These are phyloP conservation scores for Zonotrichia albicollis DNA, from an alignment of 2,797 vertebrate genomes.

Conservation along the genomic window DNA sequence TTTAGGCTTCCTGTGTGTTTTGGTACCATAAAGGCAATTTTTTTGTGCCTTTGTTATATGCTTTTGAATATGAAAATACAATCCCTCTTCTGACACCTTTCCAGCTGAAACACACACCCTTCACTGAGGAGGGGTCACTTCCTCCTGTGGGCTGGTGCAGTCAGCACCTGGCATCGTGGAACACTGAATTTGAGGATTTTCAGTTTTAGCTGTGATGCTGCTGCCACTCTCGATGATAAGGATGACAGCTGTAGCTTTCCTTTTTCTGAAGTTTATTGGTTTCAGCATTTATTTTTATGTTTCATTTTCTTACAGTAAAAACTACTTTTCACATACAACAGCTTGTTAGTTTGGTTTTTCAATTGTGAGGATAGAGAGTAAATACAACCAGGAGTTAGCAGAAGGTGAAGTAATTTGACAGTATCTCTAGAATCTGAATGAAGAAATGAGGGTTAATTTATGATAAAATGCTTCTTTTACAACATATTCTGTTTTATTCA, in stretches of 20 bases:
- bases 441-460: slow-evolving; percentile 50
- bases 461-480: slow-evolving; percentile 36
- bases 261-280: slow-evolving; percentile 8
- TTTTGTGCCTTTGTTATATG: neutral
- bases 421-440: neutral
- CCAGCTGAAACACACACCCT: neutral
- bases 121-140: neutral
- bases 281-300: slow-evolving; percentile 19
- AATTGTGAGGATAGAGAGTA: neutral
- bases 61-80: neutral
- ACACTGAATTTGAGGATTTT: neutral
- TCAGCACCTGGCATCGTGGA: neutral
- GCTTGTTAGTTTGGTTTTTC: neutral
- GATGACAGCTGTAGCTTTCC: slow-evolving; percentile 22
- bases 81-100: neutral
- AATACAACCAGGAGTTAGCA: neutral
- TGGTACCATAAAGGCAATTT: neutral
- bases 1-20: neutral
- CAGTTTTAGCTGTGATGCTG: neutral
- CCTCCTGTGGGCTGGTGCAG: neutral
- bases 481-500: slow-evolving; percentile 22
- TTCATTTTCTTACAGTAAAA: slow-evolving; percentile 18
- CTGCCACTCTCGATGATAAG: neutral
- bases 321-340: neutral
- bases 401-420: neutral